Base-by-base conservation (phyloP, 2,797 vertebrate genomes). In the Melanotaenia trifasciata region DNA sequence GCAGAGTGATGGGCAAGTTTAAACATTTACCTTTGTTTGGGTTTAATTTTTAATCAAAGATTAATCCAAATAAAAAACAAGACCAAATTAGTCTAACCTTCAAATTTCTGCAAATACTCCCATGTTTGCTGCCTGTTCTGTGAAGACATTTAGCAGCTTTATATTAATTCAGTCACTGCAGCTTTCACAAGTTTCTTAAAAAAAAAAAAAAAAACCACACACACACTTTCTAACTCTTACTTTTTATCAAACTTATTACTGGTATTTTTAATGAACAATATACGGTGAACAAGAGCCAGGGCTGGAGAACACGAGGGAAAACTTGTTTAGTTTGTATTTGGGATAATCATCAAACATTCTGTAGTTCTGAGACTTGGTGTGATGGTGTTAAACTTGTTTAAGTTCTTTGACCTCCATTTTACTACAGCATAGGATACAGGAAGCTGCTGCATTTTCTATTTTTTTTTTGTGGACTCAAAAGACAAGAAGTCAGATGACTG, bases 401-500 rank as follows among this genome's bases (percentile, higher is more conserved):
- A 7, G 43, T 18, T 20, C 16, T 20, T 18, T 45, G 0, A 18
- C 43, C 20, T 47, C 2, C 14, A 16, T 43, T 43, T 12, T 38
- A 14, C 14, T 43, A 16, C 14, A 43, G 14, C 14, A 16, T 16
- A 43, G 13, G 13, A 43, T 43, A 38, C 12, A 38, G 11, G 36
- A 38, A 38, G 36, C 11, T 30, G 10, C 26, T 45, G 24, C 32
- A 24, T 32, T 65, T 24, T 18, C 16, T 36, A 20, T 26, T 26
- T 40, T 61, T 40, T 64, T 47, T 22, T 20, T 28, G 18, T 51
- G 0, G 30, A 64, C 38, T 58, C 40, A 69, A 64, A 61, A 64
- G 66, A 69, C 12, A 50, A 72, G 64, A 18, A 36, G 77, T 86
- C 84, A 76, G 64, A 53, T 85, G 81, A 83, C 78, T 61, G 71